These are phyloP conservation scores for Keiferia lycopersicella DNA, from an alignment of 2,888 invertebrate genomes.

Conservation along the genomic window DNA sequence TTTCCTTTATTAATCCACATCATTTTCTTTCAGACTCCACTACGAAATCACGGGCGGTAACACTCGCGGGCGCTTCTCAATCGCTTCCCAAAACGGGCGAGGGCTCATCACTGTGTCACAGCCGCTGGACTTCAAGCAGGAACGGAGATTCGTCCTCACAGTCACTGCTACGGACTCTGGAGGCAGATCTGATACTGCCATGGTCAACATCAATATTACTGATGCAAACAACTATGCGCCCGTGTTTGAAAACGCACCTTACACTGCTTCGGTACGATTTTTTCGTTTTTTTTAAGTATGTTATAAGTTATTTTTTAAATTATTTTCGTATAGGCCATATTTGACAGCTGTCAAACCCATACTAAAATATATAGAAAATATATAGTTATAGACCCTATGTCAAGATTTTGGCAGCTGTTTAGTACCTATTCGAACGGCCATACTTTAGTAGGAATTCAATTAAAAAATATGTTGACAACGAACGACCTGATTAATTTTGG, in stretches of 20 bases:
- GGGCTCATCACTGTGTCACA: slow-evolving; percentile 94
- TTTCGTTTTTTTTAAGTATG: not conserved
- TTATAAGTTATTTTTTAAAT: too few relatives aligned
- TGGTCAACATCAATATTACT: slow-evolving; percentile 94
- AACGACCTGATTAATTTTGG: too few relatives aligned
- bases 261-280: slow-evolving; percentile 86
- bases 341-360: too few relatives aligned
- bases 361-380: too few relatives aligned
- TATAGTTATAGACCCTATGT: too few relatives aligned
- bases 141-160: slow-evolving; percentile 92
- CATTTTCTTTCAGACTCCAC: slow-evolving; percentile 79
- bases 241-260: slow-evolving; percentile 95
- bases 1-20: slow-evolving; percentile 8
- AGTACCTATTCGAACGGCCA: too few relatives aligned
- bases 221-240: slow-evolving; percentile 98
- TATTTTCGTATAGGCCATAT: too few relatives aligned
- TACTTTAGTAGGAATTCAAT: too few relatives aligned
- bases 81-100: slow-evolving; percentile 93
- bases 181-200: slow-evolving; percentile 92
- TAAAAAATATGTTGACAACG: too few relatives aligned
- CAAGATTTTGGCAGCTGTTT: too few relatives aligned
- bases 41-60: slow-evolving; percentile 94
- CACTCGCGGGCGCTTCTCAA: slow-evolving; percentile 91
- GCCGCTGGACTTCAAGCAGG: slow-evolving; percentile 95
- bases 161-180: slow-evolving; percentile 95